phyloP scores from a whole-genome alignment of 2,888 invertebrate species.

The Drosophila flavopinicola region DNA sequence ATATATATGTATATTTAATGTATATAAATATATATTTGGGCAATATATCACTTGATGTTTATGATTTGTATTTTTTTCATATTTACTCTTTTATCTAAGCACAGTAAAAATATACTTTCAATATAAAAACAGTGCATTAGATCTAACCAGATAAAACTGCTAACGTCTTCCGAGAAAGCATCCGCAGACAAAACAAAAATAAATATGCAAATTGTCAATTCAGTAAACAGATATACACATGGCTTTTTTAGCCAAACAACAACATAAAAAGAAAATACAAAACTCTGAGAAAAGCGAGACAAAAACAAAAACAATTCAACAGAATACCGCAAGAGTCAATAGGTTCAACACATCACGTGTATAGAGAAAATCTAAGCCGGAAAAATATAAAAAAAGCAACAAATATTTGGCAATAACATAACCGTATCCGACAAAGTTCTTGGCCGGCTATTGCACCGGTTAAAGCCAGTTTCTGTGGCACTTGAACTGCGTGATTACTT shows the following conservation, averaged over 20 bases:
- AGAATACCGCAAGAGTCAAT: constrained; percentile 34
- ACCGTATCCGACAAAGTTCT: constrained; percentile 32
- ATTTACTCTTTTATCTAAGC: no score
- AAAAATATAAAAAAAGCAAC: no score
- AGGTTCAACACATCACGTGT: constrained; percentile 59
- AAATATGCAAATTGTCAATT: constrained; percentile 49
- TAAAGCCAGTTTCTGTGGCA: constrained; percentile 32
- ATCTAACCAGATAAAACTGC: no score
- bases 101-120: no score
- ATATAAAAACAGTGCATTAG: no score
- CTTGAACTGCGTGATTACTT: constrained; percentile 40
- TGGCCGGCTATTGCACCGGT: constrained; percentile 32
- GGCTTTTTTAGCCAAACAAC: constrained; percentile 7
- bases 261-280: constrained; percentile 9
- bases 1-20: no score
- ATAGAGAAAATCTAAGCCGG: constrained; percentile 24
- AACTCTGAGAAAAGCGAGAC: constrained; percentile 25
- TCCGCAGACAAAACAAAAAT: constrained; percentile 30
- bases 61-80: no score
- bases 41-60: no score
- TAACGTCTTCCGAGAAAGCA: no score
- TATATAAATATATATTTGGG: no score
- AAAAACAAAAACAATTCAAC: constrained; percentile 58
- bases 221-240: constrained; percentile 32
- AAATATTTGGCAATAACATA: constrained; percentile 12